Evolutionary conservation across 1,140 invertebrate genomes (phyloP).

Genomic region (Parapsyche elsis): DNA sequence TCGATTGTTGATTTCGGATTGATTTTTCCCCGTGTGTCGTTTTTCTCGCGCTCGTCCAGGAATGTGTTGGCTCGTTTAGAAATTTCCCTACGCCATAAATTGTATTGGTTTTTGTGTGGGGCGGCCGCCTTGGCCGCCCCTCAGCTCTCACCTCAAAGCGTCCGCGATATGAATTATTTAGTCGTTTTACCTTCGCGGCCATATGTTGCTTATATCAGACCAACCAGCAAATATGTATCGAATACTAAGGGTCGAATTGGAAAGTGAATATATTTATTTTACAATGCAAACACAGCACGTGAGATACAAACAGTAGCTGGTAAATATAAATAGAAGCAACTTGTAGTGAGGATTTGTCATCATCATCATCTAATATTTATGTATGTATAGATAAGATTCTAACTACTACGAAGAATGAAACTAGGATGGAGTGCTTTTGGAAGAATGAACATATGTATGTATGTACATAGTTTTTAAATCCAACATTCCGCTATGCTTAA

Average conservation of each 20-base stretch:
- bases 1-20: not conserved
- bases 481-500: too few species aligned
- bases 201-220: conserved; percentile 46
- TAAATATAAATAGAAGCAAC: too few species aligned
- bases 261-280: not conserved
- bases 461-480: too few species aligned
- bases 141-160: conserved; percentile 50
- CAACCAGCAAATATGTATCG: conserved; percentile 43
- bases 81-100: conserved; percentile 11
- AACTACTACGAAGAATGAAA: too few species aligned
- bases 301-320: too few species aligned
- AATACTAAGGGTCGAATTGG: not conserved
- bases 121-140: not conserved
- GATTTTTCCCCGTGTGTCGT: not conserved
- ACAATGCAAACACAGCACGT: too few species aligned
- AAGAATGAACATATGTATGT: too few species aligned
- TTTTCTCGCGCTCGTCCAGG: not conserved
- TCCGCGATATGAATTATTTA: conserved; percentile 55
- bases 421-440: too few species aligned
- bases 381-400: too few species aligned
- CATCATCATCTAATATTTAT: too few species aligned
- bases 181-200: conserved; percentile 43
- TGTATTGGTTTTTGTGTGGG: not conserved
- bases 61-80: not conserved
- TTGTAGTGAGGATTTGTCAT: too few species aligned